Evolutionary conservation across 2,113 vertebrate genomes (phyloP), one percentile per base, ranked within the genome.

Genomic region (Bufo bufo): DNA sequence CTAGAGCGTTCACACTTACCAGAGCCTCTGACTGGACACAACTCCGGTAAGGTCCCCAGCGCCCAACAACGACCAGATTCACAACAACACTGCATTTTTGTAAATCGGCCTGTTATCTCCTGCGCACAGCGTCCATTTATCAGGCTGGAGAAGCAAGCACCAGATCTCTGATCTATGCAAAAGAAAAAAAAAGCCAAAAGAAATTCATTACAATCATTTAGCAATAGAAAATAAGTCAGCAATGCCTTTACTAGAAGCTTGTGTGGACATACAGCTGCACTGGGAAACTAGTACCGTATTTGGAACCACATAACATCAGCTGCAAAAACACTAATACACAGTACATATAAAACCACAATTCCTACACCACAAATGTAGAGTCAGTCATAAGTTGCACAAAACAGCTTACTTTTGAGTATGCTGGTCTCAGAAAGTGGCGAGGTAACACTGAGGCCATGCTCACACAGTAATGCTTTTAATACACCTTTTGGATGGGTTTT

Each of bases 21-120:
- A 11, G 88, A 92, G 58, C 88, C 90, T 80, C 72, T 91, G 16
- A 90, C 85, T 1, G 93, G 93, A 80, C 93, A 94, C 89, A 92
- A 91, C 79, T 93, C 91, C 59, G 90, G 93, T 61, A 92, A 45
- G 49, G 82, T 86, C 3, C 90, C 90, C 56, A 89, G 82, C 1
- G 91, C 90, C 93, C 93, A 94, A 89, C 93, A 94, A 6, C 89
- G 93, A 8, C 93, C 93, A 43, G 87, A 86, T n/a, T 93, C 92
- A 88, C 93, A 94, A 87, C 93, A 94, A 87, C 93, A 94, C 81
- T 92, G 92, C 45, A 69, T 85, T 82, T 92, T 93, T 63, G 90
- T 93, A 83, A 92, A 85, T 56, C 71, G 90, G 45, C 90, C 90
- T 0, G 90, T 47, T 72, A 91, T 58, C 87, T 93, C 93, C 81